Evolutionary conservation across 2,888 invertebrate genomes (phyloP), one percentile per base, ranked within the genome.

Genomic region (Acleris literana): DNA sequence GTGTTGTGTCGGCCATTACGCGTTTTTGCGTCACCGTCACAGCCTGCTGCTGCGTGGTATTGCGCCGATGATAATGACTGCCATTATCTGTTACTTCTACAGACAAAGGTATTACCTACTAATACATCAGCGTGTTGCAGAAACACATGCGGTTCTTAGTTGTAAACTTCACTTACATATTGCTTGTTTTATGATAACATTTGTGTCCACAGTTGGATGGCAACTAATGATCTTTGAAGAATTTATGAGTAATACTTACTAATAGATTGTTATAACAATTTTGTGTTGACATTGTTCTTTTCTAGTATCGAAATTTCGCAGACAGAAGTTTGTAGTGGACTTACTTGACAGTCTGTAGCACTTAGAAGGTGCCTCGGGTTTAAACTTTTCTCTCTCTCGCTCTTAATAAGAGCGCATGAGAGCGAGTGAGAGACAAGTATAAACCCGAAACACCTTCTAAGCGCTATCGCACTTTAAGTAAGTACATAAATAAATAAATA

Each of bases 1-100:
- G 29, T 25, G 33, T n/a, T 20, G 62, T 59, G 64, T 63, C 64
- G 71, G 69, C 70, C 71, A 75, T 77, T 76, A 74, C 69, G 57
- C 68, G 75, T 76, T 77, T 78, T 79, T 76, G 75, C 79, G 74
- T 76, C 77, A 79, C 72, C 72, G 70, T 69, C 71, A 72, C 63
- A 64, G 68, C 65, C 64, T 71, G 70, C 64, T 71, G 70, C 71
- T 70, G 69, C 70, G 70, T 69, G 61, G 65, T 68, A 63, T 71
- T 71, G 72, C 71, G 69, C 68, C 54, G 65, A 49, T 60, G 69
- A 68, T 73, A 73, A 72, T 71, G 70, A 69, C 63, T 68, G 71
- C 70, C 70, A 75, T 73, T 74, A 75, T 59, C 59, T 56, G 63
- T 62, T 63, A 67, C 63, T 55, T 63, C 59, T 59, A 33, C 58